Conservation (phyloP, 2,888 invertebrate genomes). For the Tachina fera region DNA sequence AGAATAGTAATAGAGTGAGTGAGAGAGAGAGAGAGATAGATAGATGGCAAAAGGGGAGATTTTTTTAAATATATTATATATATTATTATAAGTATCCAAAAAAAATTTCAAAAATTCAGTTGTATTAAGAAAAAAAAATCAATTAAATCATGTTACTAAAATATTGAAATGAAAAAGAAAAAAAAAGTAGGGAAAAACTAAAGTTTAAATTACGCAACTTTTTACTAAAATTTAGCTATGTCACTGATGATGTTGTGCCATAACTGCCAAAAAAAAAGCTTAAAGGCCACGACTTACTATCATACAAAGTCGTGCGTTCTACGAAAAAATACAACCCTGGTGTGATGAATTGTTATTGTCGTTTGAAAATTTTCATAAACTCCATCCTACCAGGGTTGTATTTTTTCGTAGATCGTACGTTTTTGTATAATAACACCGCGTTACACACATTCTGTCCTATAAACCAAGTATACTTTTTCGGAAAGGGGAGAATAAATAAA, state of each 20-base stretch:
- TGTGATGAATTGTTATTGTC: too few relatives aligned
- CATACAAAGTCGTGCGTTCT: too few relatives aligned
- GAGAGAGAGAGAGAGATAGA: neutral
- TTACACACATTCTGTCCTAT: too few relatives aligned
- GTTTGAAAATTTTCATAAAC: too few relatives aligned
- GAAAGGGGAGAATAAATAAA: too few relatives aligned
- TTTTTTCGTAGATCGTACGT: too few relatives aligned
- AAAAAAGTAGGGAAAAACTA: neutral
- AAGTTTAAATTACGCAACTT: neutral
- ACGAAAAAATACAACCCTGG: too few relatives aligned
- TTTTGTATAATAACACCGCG: too few relatives aligned
- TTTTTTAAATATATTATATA: constrained; percentile 1
- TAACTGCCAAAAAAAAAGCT: too few relatives aligned
- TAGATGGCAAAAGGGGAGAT: neutral
- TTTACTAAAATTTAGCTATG: neutral
- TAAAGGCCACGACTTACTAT: too few relatives aligned
- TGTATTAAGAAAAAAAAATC: neutral
- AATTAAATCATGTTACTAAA: constrained; percentile 27
- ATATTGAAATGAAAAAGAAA: neutral
- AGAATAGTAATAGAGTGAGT: neutral
- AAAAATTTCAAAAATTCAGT: neutral
- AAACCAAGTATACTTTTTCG: too few relatives aligned
- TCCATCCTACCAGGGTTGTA: too few relatives aligned
- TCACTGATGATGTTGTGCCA: neutral
- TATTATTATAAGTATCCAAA: constrained; percentile 16